A percentile compares a stretch with the other conserved stretches of the same genome.
These are phyloP conservation scores for Trachemys scripta DNA, from an alignment of 2,113 vertebrate species.

Conservation along the genomic window DNA sequence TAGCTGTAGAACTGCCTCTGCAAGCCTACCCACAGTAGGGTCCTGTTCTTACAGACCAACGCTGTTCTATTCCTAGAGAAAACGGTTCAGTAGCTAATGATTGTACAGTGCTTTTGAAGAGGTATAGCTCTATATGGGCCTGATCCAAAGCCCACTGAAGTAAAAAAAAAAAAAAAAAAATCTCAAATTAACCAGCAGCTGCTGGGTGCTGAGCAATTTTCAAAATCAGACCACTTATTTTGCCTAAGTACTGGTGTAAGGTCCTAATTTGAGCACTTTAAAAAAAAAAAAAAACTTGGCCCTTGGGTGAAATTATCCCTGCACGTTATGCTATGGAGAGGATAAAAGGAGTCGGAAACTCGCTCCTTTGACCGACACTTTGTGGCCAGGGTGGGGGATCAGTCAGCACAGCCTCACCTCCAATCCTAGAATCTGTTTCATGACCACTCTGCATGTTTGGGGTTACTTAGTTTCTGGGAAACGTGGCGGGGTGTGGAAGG, in stretches of 20 bases:
- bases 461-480: not conserved
- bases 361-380: not conserved
- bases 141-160: not conserved
- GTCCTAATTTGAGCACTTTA: not conserved
- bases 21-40: not conserved
- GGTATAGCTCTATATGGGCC: not conserved
- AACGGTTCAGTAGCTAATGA: not conserved
- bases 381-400: not conserved
- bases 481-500: not conserved
- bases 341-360: not conserved
- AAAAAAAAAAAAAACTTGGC: not conserved
- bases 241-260: not conserved
- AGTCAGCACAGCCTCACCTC: not conserved
- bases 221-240: not conserved
- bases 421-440: not conserved
- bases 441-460: not conserved
- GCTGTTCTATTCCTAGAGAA: not conserved
- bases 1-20: slow-evolving; percentile 5
- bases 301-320: not conserved
- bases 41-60: not conserved
- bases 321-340: not conserved
- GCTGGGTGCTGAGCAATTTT: not conserved
- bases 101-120: not conserved
- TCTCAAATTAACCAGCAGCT: not conserved
- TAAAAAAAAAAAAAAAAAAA: not conserved